Evolutionary conservation across 2,797 vertebrate species (phyloP).

Genomic region (Aldrovandia affinis): DNA sequence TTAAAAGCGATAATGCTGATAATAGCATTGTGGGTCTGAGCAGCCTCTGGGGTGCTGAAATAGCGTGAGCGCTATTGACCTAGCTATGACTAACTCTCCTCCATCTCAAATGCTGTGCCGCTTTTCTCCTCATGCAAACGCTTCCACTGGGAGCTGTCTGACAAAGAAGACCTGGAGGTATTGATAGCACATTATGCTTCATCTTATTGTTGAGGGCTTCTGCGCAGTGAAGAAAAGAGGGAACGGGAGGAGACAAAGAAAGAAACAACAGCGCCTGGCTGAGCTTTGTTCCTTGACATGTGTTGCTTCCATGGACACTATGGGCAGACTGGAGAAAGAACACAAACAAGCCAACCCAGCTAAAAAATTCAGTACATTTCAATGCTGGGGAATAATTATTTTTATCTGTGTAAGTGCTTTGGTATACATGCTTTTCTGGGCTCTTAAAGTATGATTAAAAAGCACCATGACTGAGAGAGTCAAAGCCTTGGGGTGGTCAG

Average conservation of each 20-base stretch:
- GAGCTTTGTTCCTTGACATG: background rate
- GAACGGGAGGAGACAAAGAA: slow-evolving; percentile 33
- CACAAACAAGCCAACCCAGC: background rate
- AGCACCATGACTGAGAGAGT: background rate
- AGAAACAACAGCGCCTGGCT: background rate
- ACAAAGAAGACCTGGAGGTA: slow-evolving; percentile 74
- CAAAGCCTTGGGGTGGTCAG: background rate
- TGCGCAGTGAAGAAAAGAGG: slow-evolving; percentile 65
- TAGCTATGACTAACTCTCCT: slow-evolving; percentile 55
- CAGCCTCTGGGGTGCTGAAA: slow-evolving; percentile 63
- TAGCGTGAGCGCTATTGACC: slow-evolving; percentile 65
- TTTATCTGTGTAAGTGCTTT: background rate
- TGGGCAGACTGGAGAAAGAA: background rate
- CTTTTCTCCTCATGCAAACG: slow-evolving; percentile 45
- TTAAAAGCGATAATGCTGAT: slow-evolving; percentile 61
- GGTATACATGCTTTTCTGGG: background rate
- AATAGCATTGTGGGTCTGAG: slow-evolving; percentile 64
- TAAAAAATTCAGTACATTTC: background rate
- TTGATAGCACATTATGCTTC: slow-evolving; percentile 70
- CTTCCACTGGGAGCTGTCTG: slow-evolving; percentile 65
- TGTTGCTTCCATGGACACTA: slow-evolving; percentile 1
- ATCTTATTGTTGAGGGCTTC: slow-evolving; percentile 74
- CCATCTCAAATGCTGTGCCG: slow-evolving; percentile 63
- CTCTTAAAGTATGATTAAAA: slow-evolving; percentile 1
- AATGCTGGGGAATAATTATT: background rate